phyloP scores from a whole-genome alignment of 2,113 vertebrate species.

The Anseranas semipalmata region DNA sequence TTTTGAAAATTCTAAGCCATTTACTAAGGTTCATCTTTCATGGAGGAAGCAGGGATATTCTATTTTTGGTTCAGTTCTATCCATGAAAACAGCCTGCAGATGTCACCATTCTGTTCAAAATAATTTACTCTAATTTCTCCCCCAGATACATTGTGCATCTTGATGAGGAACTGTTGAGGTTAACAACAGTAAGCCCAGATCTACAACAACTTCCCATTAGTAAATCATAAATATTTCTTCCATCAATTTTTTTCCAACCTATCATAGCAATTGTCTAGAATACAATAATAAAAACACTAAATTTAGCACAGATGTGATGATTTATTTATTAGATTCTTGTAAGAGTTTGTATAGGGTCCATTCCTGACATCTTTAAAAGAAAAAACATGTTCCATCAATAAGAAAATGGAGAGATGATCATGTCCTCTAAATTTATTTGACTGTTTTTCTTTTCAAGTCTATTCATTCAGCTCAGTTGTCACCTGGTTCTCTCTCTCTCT shows the following conservation, averaged over 20 bases:
- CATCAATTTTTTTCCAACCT: not conserved
- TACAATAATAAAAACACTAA: not conserved
- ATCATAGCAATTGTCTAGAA: not conserved
- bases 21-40: not conserved
- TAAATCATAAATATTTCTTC: not conserved
- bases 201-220: not conserved
- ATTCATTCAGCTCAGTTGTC: not conserved
- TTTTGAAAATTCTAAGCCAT: not conserved
- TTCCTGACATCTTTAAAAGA: not conserved
- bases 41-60: not conserved
- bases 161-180: not conserved
- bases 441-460: not conserved
- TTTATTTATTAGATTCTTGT: not conserved
- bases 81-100: not conserved
- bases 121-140: not conserved
- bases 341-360: not conserved
- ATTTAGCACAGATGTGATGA: not conserved
- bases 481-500: not conserved
- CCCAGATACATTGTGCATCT: not conserved
- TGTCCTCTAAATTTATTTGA: not conserved
- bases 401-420: not conserved
- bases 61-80: not conserved
- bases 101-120: constrained; percentile 12
- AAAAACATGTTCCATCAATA: not conserved
- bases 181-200: not conserved